Evolutionary conservation across 30 jellyfish, hydroid and myxozoan species (phyloP).

Genomic region (Hydractinia echinata): DNA sequence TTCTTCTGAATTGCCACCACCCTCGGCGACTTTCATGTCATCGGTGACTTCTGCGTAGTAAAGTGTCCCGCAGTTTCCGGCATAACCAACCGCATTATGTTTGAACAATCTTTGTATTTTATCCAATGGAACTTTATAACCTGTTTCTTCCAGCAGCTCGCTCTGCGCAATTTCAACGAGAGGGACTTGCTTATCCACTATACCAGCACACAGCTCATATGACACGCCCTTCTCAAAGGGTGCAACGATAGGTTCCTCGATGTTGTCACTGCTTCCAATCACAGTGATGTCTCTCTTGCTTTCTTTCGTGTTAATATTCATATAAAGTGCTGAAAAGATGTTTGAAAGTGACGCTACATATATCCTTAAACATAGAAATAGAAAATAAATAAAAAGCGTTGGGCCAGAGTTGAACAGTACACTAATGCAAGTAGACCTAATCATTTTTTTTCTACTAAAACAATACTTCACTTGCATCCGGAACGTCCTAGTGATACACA

Average conservation of each 20-base stretch:
- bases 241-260: constrained; percentile 39
- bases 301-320: constrained; percentile 58
- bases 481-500: too few relatives aligned
- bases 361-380: too few relatives aligned
- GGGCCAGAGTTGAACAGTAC: neutral
- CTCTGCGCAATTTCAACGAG: constrained; percentile 67
- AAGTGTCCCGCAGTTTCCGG: constrained; percentile 58
- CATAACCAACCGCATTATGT: constrained; percentile 55
- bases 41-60: constrained; percentile 95
- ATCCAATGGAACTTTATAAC: constrained; percentile 62
- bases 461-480: neutral
- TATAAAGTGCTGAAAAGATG: constrained; percentile 56
- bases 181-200: constrained; percentile 63
- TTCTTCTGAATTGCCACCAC: constrained; percentile 82
- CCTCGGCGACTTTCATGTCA: constrained; percentile 72
- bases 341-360: too few relatives aligned
- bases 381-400: neutral
- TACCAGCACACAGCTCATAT: constrained; percentile 96
- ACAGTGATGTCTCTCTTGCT: constrained; percentile 56
- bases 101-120: constrained; percentile 32
- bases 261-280: constrained; percentile 34
- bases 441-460: neutral
- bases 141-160: constrained; percentile 89
- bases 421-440: neutral
- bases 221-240: constrained; percentile 68